Evolutionary conservation across 2,888 invertebrate genomes (phyloP), one percentile per base, ranked within the genome.

Genomic region (Antheraea yamamai): DNA sequence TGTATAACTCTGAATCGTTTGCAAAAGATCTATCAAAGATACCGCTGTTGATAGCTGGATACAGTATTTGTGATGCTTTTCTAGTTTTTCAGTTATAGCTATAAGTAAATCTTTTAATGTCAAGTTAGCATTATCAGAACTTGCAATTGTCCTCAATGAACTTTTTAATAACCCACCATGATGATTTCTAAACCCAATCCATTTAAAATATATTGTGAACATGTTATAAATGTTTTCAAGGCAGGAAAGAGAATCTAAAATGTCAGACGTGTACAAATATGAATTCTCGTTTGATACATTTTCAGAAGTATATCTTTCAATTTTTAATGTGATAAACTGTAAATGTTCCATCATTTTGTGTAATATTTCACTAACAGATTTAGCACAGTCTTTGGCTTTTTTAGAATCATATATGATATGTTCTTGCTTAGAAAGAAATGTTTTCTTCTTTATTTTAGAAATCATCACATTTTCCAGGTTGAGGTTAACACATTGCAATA

Each of bases 121-220:
- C 68, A 87, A 80, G 76, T 89, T 89, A 51, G 89, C 83, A 58
- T 81, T 82, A 14, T 86, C 84, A 39, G 86, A 80, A 74, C 84
- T 87, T 75, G 90, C 88, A 64, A 96, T 82, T 77, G 91, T 88
- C 81, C 92, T 90, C 51, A 95, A 79, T 26, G 94, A 91, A 80
- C 83, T 89, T 79, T 91, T 92, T 2, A 95, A 81, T 76, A 95
- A 83, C 39, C 88, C 84, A 80, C 82, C 87, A 70, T 92, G 84
- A 61, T 90, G 92, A 81, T 93, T 95, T 78, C 91, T 92, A 83
- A 97, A 96, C 75, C 95, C 96, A 85, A 95, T 93, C 97, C 96
- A 96, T 84, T 95, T 95, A 77, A 96, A 96, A 81, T 95, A 95
- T 73, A 93, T 94, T 7, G 95, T 94, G n/a, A 96, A 87, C 72